A percentile compares a stretch with the other conserved stretches of the same genome.
phyloP scores from a whole-genome alignment of 2,797 vertebrate species.

The Oophaga sylvatica region DNA sequence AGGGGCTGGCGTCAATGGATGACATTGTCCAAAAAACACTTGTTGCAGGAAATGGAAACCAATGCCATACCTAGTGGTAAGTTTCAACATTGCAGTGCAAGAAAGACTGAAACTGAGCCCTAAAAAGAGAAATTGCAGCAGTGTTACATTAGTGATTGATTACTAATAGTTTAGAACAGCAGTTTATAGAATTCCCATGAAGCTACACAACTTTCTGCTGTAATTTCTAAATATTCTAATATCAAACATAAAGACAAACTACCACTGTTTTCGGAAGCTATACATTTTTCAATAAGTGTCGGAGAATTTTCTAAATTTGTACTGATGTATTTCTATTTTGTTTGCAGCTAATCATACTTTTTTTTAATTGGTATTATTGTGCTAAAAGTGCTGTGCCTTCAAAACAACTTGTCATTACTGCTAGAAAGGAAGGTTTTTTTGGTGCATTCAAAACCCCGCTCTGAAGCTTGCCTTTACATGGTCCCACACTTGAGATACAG shows the following conservation, averaged over 20 bases:
- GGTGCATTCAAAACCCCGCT: neutral
- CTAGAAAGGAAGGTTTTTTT: neutral
- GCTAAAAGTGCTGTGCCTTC: conserved; percentile 1
- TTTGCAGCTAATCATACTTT: neutral
- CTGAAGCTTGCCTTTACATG: neutral
- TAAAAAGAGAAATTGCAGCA: neutral
- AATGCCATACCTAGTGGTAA: neutral
- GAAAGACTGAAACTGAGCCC: neutral
- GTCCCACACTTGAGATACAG: neutral
- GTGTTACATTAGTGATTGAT: neutral
- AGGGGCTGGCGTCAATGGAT: neutral
- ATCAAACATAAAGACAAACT: neutral
- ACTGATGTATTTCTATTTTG: neutral
- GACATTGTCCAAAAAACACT: neutral
- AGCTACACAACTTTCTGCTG: neutral
- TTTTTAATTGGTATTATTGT: conserved; percentile 9
- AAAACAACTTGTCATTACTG: neutral
- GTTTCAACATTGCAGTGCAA: neutral
- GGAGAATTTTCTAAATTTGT: neutral
- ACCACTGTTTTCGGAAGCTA: neutral
- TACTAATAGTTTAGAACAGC: neutral
- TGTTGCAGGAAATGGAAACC: neutral
- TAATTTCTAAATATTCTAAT: neutral
- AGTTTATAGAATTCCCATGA: neutral
- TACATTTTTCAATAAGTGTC: neutral